A percentile compares a stretch with the other conserved stretches of the same genome.
Conservation (phyloP, 2,797 vertebrate genomes). For the Echeneis naucrates region DNA sequence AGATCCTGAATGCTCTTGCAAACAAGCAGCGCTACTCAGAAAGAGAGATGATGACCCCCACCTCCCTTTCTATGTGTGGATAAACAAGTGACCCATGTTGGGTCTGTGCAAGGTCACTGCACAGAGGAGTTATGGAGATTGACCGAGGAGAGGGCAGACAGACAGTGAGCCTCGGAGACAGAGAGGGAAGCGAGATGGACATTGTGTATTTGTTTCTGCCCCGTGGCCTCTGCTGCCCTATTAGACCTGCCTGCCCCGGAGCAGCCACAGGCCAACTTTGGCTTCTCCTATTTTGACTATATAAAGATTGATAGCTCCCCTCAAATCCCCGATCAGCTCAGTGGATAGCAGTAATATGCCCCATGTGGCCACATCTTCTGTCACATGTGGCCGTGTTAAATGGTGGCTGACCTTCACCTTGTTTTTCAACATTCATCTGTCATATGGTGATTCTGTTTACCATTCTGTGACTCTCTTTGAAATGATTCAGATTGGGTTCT, state of each 20-base stretch:
- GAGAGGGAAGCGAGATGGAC: constrained; percentile 29
- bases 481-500: constrained; percentile 15
- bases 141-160: constrained; percentile 46
- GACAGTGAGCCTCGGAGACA: constrained; percentile 49
- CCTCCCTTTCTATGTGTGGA: constrained; percentile 41
- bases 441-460: background rate
- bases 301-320: constrained; percentile 67
- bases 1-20: constrained; percentile 45
- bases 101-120: constrained; percentile 66
- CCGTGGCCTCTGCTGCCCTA: constrained; percentile 53
- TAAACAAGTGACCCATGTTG: constrained; percentile 67
- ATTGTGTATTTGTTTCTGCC: constrained; percentile 59
- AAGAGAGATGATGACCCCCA: constrained; percentile 45
- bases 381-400: constrained; percentile 41
- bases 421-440: constrained; percentile 21
- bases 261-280: constrained; percentile 30
- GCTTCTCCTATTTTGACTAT: constrained; percentile 57
- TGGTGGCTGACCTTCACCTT: constrained; percentile 28
- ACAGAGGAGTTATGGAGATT: constrained; percentile 60
- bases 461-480: background rate
- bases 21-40: constrained; percentile 57
- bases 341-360: constrained; percentile 58
- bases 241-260: constrained; percentile 37
- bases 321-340: constrained; percentile 50
- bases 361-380: constrained; percentile 59